phyloP scores from a whole-genome alignment of 2,113 vertebrate genomes.

The Malurus cyaneus region DNA sequence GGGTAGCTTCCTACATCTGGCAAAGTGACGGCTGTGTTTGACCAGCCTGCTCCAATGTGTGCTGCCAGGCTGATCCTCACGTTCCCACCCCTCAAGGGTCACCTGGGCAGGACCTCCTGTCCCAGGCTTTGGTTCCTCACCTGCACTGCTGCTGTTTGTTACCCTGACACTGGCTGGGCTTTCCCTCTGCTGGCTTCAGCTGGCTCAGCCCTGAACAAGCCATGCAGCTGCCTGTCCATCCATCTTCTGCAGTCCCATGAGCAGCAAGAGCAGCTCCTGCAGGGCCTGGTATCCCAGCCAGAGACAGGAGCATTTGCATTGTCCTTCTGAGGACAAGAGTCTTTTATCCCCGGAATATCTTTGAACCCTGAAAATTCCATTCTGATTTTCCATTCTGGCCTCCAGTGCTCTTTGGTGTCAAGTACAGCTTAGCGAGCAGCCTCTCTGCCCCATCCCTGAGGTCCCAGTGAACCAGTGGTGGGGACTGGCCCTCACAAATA shows the following conservation, averaged over 20 bases:
- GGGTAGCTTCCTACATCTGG: not conserved
- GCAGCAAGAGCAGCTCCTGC: not conserved
- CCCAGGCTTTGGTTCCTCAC: not conserved
- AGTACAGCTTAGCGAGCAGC: not conserved
- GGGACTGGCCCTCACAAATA: not conserved
- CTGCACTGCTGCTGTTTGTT: not conserved
- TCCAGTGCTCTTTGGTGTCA: not conserved
- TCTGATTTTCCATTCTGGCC: not conserved
- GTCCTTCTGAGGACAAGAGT: not conserved
- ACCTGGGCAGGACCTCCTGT: not conserved
- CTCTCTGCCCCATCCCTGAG: not conserved
- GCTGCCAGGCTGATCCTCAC: accelerated
- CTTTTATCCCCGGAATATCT: not conserved
- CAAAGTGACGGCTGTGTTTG: accelerated
- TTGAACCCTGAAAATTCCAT: not conserved
- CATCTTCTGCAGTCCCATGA: accelerated
- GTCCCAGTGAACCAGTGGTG: not conserved
- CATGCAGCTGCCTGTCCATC: not conserved
- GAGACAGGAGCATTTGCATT: not conserved
- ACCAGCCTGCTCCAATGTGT: accelerated
- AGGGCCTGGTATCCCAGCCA: not conserved
- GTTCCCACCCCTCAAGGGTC: accelerated
- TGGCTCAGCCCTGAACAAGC: not conserved
- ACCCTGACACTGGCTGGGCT: not conserved
- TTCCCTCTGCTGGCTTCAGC: not conserved